A percentile compares a stretch with the other conserved stretches of the same genome.
Evolutionary conservation across 2,888 invertebrate genomes (phyloP).

Genomic region (Dryobota labecula): DNA sequence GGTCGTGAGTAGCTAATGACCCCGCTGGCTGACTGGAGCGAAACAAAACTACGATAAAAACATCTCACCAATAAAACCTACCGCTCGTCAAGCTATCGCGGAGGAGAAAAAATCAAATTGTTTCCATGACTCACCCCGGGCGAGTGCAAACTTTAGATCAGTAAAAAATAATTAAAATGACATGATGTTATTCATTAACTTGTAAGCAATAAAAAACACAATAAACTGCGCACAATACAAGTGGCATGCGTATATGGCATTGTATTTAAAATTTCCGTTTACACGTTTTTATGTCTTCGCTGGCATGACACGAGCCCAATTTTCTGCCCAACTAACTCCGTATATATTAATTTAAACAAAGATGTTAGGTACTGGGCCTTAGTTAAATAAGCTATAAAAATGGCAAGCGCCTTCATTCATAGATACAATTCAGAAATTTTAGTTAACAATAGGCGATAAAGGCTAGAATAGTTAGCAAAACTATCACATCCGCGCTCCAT

Average conservation of each 20-base stretch:
- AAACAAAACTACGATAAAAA: slow-evolving; percentile 77
- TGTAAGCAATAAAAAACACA: slow-evolving; percentile 53
- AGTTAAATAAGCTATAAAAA: slow-evolving; percentile 41
- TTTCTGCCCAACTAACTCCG: slow-evolving; percentile 42
- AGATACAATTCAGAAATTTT: slow-evolving; percentile 54
- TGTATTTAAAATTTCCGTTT: slow-evolving; percentile 57
- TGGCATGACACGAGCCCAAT: slow-evolving; percentile 32
- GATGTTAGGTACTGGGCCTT: slow-evolving; percentile 32
- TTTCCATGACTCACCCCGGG: slow-evolving; percentile 72
- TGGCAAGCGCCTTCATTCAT: slow-evolving; percentile 40
- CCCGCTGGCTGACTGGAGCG: slow-evolving; percentile 73
- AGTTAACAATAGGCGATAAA: slow-evolving; percentile 64
- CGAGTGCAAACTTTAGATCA: slow-evolving; percentile 63
- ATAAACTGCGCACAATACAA: slow-evolving; percentile 48
- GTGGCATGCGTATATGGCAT: slow-evolving; percentile 56
- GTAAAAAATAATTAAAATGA: slow-evolving; percentile 64
- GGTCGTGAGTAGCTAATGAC: slow-evolving; percentile 68
- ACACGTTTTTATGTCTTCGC: slow-evolving; percentile 42
- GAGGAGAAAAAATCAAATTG: slow-evolving; percentile 68
- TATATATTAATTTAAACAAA: slow-evolving; percentile 42
- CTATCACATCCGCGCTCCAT: slow-evolving; percentile 73
- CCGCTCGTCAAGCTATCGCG: slow-evolving; percentile 52
- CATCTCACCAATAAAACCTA: slow-evolving; percentile 65
- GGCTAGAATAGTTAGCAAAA: slow-evolving; percentile 68
- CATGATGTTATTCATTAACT: slow-evolving; percentile 52